Evolutionary conservation across 2,888 invertebrate genomes (phyloP), one percentile per base, ranked within the genome.

Genomic region (Callosobruchus maculatus): DNA sequence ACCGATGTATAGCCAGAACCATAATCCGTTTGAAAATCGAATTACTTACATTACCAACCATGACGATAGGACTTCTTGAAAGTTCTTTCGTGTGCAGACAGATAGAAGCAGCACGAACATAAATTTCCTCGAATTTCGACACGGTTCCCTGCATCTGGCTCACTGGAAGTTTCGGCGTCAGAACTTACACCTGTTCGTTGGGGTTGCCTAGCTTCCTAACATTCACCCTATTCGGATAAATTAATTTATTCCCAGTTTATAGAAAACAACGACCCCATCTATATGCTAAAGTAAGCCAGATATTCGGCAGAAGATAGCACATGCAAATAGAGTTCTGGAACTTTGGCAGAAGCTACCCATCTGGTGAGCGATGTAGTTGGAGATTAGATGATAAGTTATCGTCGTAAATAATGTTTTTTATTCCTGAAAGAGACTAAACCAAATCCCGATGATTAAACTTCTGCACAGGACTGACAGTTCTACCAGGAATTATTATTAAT

Each of bases 261-360:
- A 73, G 75, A 22, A 73, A 76, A 74, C 74, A 74, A 74, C 70
- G 72, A 75, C 75, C 76, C 76, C 75, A 77, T 77, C 74, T 77
- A 77, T 77, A 77, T 76, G 77, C 77, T 77, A 77, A 77, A 77
- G 74, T 77, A 76, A 77, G 76, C 75, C 67, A 74, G 75, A 77
- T 76, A 77, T 74, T 71, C 73, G 74, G 26, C 73, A 76, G 75
- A 77, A 77, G 77, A 74, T 73, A 73, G 74, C 74, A 70, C 73
- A 74, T 76, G 76, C 73, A 76, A 75, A 76, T 76, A 68, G 72
- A 67, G 26, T 71, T 73, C 13, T 18, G 49, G 49, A 49, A 49
- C 49, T 49, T 18, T 49, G 18, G 49, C 49, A n/a, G 18, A 49
- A 49, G 13, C 13, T 49, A 49, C 13, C 49, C 49, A 18, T 18